Evolutionary conservation across 2,113 vertebrate species (phyloP), one percentile per base, ranked within the genome.

Genomic region (Eurypyga helias): DNA sequence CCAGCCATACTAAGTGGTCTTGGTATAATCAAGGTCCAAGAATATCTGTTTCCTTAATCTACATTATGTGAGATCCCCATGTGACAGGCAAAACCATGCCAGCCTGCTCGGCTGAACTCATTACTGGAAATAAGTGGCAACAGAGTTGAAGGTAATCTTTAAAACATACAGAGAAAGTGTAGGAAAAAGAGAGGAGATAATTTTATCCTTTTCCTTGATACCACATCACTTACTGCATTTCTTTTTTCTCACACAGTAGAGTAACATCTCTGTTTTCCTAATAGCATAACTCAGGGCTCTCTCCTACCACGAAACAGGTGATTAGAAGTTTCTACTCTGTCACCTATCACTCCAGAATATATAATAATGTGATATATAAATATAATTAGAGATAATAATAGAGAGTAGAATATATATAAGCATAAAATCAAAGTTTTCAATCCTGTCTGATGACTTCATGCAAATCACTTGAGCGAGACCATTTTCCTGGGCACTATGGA

Each of bases 401-500:
- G 13, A 48, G 12, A 82, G 2, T 51, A 60, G 16, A 84, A 78
- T 52, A 82, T 10, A 41, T 4, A 38, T 48, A 71, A 3, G 17
- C 3, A 51, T 28, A 67, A 17, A 18, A 38, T 21, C 13, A 17
- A 83, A 80, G 36, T 25, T 61, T 79, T 84, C 48, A 55, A 26
- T 88, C 77, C 33, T 66, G 49, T 36, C 54, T 75, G 20, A 28
- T 77, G 18, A 81, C 31, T 55, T 78, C 55, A 62, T 13, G 88
- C 83, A 96, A 98, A 90, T 86, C 67, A 92, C 86, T 66, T 36
- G 38, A 95, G 77, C 66, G 87, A 96, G 75, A 95, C 92, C 77
- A 96, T 97, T 97, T 96, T 95, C 48, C 43, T 73, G 83, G 62
- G 82, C 66, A 95, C 77, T 89, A 88, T 79, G 80, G 96, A 91